Evolutionary conservation across 1,140 invertebrate genomes (phyloP).

Genomic region (Ceratina australensis): DNA sequence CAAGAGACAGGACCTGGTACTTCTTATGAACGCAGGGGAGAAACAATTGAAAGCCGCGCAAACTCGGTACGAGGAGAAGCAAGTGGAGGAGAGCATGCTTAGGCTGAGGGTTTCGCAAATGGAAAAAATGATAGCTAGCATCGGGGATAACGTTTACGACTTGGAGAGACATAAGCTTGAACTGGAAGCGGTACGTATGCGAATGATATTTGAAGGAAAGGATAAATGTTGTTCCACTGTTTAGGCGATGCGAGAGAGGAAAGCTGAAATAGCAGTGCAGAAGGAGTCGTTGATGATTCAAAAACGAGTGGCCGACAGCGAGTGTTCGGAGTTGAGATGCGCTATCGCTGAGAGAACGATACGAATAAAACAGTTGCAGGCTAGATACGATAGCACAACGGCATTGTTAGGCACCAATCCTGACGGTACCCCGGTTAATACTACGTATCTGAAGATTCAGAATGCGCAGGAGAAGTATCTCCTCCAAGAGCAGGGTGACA

Average conservation of each 20-base stretch:
- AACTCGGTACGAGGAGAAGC: slow-evolving; percentile 77
- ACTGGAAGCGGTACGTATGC: slow-evolving; percentile 78
- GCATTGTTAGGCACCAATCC: slow-evolving; percentile 76
- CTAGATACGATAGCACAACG: slow-evolving; percentile 69
- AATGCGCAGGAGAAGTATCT: slow-evolving; percentile 84
- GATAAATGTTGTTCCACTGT: not conserved
- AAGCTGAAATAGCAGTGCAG: slow-evolving; percentile 82
- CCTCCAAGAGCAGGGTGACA: slow-evolving; percentile 85
- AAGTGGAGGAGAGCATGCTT: slow-evolving; percentile 84
- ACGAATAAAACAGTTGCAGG: slow-evolving; percentile 83
- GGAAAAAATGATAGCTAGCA: slow-evolving; percentile 79
- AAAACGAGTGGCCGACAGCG: slow-evolving; percentile 80
- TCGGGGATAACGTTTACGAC: slow-evolving; percentile 81
- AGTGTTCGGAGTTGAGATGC: slow-evolving; percentile 80
- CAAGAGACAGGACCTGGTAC: slow-evolving; percentile 76
- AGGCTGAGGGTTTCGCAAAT: slow-evolving; percentile 81
- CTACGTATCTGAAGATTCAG: slow-evolving; percentile 85
- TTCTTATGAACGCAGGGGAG: slow-evolving; percentile 80
- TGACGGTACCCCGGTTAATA: slow-evolving; percentile 81
- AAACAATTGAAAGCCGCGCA: slow-evolving; percentile 79
- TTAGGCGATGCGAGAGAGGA: slow-evolving; percentile 83
- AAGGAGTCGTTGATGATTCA: slow-evolving; percentile 82
- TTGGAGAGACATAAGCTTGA: slow-evolving; percentile 82
- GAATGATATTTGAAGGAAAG: not conserved
- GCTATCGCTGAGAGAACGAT: slow-evolving; percentile 81